Base-by-base conservation (phyloP, 2,888 invertebrate genomes). In the Tubulanus polymorphus region DNA sequence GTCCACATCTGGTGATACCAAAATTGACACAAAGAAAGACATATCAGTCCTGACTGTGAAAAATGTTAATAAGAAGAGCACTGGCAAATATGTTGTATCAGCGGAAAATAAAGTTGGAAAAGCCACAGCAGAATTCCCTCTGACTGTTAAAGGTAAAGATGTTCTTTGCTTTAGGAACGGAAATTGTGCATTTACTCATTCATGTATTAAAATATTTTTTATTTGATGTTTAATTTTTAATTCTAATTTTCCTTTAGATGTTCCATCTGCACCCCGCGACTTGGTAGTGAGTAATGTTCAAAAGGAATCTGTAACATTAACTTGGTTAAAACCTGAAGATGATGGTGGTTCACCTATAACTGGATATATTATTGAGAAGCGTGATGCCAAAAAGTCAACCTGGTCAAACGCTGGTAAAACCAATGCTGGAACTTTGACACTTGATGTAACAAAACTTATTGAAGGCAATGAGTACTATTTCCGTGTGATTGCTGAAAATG, bases 31-130 rank as follows among this genome's bases (percentile, higher is more conserved):
- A 15, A 61, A 65, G 27, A 70, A 72, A 23, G 68, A 63, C 47
- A 56, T 61, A 52, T 69, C 72, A 37, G 69, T 68, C 30, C 60
- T 75, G 58, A 66, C 66, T 18, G 56, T 75, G 53, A 73, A 73
- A 63, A 86, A 88, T 61, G 88, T 91, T 1, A 84, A 84, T 53
- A 83, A 92, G 54, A 82, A 84, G n/a, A 92, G 94, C 79, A 85
- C 93, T 59, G 94, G 93, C 1, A 90, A 92, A 78, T 94, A 93
- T 73, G 87, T 87, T 69, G 85, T 93, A 29, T 85, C 85, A 63
- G 91, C 91, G 2, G 84, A 84, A 37, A 94, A 93, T 78, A 85
- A 85, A 64, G 84, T 92, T 49, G 93, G 93, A 0, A 89, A 91
- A 73, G 90, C 63, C 30, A 60, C 64, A 25, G 70, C 71, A 37